Evolutionary conservation across 1,140 invertebrate species (phyloP).

Genomic region (Papilio glaucus): DNA sequence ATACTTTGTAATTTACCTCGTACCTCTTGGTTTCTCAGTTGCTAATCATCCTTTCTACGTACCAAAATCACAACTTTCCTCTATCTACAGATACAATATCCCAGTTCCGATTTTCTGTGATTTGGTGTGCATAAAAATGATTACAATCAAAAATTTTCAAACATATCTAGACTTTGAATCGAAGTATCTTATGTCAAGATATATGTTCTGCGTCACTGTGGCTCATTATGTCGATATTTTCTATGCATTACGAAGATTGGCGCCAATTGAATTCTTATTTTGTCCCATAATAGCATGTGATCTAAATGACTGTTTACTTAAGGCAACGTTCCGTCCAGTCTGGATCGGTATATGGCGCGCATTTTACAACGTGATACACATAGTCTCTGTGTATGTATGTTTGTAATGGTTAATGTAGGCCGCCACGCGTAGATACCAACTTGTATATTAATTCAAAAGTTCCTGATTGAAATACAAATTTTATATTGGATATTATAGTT

Average conservation of each 20-base stretch:
- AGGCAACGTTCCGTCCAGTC: slow-evolving; percentile 34
- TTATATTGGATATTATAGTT: background rate
- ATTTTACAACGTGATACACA: slow-evolving; percentile 25
- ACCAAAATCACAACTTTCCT: no score
- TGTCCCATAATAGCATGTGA: slow-evolving; percentile 21
- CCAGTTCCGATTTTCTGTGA: no score
- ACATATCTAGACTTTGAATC: background rate
- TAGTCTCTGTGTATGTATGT: background rate
- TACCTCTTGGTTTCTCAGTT: background rate
- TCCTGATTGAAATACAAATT: background rate
- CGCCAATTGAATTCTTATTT: slow-evolving; percentile 3
- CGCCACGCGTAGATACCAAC: background rate
- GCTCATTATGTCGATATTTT: background rate
- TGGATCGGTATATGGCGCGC: slow-evolving; percentile 36
- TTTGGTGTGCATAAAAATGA: no score
- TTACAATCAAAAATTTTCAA: no score
- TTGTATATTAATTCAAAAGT: background rate
- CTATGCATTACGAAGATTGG: background rate
- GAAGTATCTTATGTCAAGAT: background rate
- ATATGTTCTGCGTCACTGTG: no score
- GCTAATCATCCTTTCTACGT: no score
- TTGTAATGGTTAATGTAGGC: slow-evolving; percentile 17
- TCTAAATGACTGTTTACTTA: slow-evolving; percentile 29
- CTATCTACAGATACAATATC: no score
- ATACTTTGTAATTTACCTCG: background rate